These are phyloP conservation scores for Nipponia nippon DNA, from an alignment of 2,113 vertebrate species.

Conservation along the genomic window DNA sequence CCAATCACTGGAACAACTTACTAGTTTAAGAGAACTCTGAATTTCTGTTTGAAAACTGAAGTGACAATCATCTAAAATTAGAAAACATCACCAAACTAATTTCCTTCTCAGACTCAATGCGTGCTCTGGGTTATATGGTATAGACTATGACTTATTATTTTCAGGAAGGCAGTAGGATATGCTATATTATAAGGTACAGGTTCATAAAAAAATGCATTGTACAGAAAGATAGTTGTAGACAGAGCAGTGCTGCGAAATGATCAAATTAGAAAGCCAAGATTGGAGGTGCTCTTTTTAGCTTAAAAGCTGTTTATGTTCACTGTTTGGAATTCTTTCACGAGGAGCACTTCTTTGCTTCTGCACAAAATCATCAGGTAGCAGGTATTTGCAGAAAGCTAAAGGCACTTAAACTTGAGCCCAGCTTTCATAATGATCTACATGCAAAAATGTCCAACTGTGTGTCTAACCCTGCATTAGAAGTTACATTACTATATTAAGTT, in stretches of 20 bases:
- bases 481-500: not conserved
- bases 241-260: not conserved
- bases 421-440: not conserved
- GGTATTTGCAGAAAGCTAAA: not conserved
- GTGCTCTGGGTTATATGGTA: not conserved
- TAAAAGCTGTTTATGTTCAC: not conserved
- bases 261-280: not conserved
- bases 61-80: not conserved
- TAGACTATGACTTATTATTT: not conserved
- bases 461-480: not conserved
- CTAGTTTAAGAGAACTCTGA: not conserved
- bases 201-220: not conserved
- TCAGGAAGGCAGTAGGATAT: not conserved
- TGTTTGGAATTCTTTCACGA: not conserved
- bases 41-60: not conserved
- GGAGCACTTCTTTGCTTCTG: not conserved
- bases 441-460: not conserved
- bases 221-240: not conserved
- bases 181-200: not conserved
- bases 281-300: not conserved
- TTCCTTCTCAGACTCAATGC: not conserved
- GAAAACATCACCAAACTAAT: not conserved
- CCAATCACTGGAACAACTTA: not conserved
- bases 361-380: not conserved
- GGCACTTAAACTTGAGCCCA: not conserved